Evolutionary conservation across 2,113 vertebrate species (phyloP), one percentile per base, ranked within the genome.

Genomic region (Cyprinodon variegatus): DNA sequence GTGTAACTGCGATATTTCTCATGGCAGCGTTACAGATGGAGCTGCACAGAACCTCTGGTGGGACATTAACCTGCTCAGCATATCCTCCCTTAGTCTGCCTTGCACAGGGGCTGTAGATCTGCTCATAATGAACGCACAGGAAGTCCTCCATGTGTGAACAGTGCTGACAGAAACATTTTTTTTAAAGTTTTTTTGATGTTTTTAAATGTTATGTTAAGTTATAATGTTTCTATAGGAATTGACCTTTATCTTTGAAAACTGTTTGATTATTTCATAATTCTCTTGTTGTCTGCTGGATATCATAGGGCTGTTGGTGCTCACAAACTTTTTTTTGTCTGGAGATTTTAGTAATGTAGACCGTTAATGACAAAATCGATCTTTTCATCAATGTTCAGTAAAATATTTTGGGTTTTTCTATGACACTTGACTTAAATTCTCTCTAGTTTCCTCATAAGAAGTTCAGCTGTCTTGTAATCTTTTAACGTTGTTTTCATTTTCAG

Each of bases 51-150:
- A 20, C 86, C 90, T 88, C 91, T 86, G 72, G 90, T 87, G 89
- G 85, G 85, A 89, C 82, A 70, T 91, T 88, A 90, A 85, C 76
- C 83, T 84, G 83, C 81, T 80, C 83, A 15, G 61, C 75, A 20
- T 91, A 81, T 90, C 91, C 86, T 91, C 90, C 89, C 88, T 89
- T 81, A 76, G 82, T 87, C 82, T 71, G 86, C 72, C 79, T 70
- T 63, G 4, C 77, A 15, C 4, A 71, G 70, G 83, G 71, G 65
- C 77, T 17, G 67, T 74, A 71, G 66, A 85, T 89, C 81, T 89
- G 81, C 79, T 74, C 67, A 39, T 83, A 83, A 83, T 76, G 83
- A 83, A 76, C 78, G 76, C 84, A 79, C 84, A 89, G 90, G 87
- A 90, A 91, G 77, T 81, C 3, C 1, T 79, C 13, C 41, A 50